phyloP scores from a whole-genome alignment of 2,797 vertebrate species.

The Etheostoma nigrum region DNA sequence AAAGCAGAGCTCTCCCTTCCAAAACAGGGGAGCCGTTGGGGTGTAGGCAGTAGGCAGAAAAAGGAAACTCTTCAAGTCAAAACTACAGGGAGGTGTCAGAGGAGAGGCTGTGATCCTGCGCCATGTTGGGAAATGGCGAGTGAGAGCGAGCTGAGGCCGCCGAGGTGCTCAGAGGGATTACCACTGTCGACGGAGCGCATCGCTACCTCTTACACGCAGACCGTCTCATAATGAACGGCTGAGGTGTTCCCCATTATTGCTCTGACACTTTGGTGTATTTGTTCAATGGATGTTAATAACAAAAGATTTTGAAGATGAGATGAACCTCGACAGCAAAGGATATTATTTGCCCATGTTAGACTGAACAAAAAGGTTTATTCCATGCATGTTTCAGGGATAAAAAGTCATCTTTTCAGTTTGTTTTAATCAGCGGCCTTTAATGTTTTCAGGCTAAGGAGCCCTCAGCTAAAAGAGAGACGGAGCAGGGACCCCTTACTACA shows the following conservation, averaged over 20 bases:
- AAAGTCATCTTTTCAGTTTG: background rate
- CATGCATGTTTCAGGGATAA: background rate
- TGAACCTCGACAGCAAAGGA: slow-evolving; percentile 26
- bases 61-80: slow-evolving; percentile 57
- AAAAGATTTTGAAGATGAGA: slow-evolving; percentile 53
- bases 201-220: slow-evolving; percentile 46
- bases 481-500: too few species aligned
- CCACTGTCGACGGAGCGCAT: slow-evolving; percentile 31
- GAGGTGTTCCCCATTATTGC: slow-evolving; percentile 63
- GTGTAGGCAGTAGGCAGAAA: slow-evolving; percentile 6
- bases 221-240: slow-evolving; percentile 57
- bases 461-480: too few species aligned
- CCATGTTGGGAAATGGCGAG: slow-evolving; percentile 56
- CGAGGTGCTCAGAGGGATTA: slow-evolving; percentile 60
- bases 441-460: too few species aligned
- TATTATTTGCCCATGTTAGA: background rate
- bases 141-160: slow-evolving; percentile 15
- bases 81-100: slow-evolving; percentile 69
- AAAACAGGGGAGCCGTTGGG: slow-evolving; percentile 43
- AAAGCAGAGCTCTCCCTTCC: slow-evolving; percentile 52
- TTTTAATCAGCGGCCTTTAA: background rate
- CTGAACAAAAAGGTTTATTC: slow-evolving; percentile 32
- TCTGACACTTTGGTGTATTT: slow-evolving; percentile 54
- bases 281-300: slow-evolving; percentile 52
- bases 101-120: slow-evolving; percentile 62